Conservation (phyloP, 1,140 invertebrate genomes). For the Kradibia gibbosae region DNA sequence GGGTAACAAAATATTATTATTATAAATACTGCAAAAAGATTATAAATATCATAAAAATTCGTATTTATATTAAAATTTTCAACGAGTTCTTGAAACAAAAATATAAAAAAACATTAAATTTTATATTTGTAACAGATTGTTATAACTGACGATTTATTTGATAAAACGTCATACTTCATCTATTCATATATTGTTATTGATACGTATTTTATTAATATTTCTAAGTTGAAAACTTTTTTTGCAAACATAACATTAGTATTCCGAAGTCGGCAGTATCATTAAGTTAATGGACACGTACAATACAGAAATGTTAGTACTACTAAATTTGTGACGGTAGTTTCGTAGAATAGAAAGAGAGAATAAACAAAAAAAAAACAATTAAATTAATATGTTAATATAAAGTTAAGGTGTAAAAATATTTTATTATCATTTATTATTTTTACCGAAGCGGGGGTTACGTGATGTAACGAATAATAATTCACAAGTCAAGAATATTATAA, state of each 20-base stretch:
- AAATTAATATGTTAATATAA: too few relatives aligned
- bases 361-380: too few relatives aligned
- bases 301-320: slow-evolving; percentile 24
- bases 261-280: not conserved
- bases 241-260: not conserved
- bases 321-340: too few relatives aligned
- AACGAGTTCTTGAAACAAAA: not conserved
- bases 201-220: not conserved
- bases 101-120: slow-evolving; percentile 17
- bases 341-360: too few relatives aligned
- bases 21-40: slow-evolving; percentile 17
- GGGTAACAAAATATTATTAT: slow-evolving; percentile 19
- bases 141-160: not conserved
- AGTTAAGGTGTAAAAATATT: too few relatives aligned
- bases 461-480: too few relatives aligned
- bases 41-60: slow-evolving; percentile 25
- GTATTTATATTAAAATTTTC: not conserved
- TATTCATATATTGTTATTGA: not conserved
- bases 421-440: too few relatives aligned
- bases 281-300: not conserved
- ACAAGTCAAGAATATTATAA: too few relatives aligned
- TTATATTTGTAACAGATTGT: slow-evolving; percentile 23
- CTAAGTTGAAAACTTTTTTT: not conserved
- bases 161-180: not conserved
- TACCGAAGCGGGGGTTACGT: too few relatives aligned